Conservation (phyloP, 1,140 invertebrate species). For the Subanguina moxae region DNA sequence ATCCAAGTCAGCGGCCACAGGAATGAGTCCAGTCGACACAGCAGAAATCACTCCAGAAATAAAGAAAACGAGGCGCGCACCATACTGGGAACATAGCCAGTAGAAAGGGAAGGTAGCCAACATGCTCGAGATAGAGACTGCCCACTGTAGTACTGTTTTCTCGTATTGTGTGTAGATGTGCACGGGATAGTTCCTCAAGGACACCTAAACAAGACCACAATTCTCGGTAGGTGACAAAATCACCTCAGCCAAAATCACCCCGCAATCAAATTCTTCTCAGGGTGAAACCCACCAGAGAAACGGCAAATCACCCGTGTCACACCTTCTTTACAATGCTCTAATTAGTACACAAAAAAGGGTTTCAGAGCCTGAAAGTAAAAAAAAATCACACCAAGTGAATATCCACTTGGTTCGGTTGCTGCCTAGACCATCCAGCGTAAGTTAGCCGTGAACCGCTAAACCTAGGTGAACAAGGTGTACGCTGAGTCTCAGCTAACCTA, state of each 20-base stretch:
- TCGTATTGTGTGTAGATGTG: conserved; percentile 22
- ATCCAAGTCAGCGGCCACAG: conserved; percentile 25
- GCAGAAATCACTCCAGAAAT: conserved; percentile 36
- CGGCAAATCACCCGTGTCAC: too few species aligned
- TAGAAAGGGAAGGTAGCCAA: conserved; percentile 32
- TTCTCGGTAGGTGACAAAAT: too few species aligned
- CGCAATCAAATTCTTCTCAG: not conserved
- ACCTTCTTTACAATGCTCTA: too few species aligned
- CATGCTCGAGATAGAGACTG: conserved; percentile 35
- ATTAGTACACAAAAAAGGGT: too few species aligned
- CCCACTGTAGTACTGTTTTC: conserved; percentile 29
- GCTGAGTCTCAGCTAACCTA: too few species aligned
- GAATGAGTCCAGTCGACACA: conserved; percentile 26
- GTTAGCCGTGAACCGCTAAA: too few species aligned
- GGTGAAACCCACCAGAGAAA: not conserved
- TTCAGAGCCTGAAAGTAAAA: too few species aligned
- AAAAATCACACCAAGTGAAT: too few species aligned
- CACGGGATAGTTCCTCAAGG: conserved; percentile 12
- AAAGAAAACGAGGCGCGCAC: conserved; percentile 37
- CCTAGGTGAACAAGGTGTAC: too few species aligned
- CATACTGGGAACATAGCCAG: conserved; percentile 27
- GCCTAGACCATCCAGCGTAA: too few species aligned
- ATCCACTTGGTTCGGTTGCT: too few species aligned
- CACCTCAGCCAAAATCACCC: not conserved
- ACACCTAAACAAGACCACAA: not conserved